Conservation (phyloP, 2,113 vertebrate genomes). For the Herpailurus yagouaroundi region DNA sequence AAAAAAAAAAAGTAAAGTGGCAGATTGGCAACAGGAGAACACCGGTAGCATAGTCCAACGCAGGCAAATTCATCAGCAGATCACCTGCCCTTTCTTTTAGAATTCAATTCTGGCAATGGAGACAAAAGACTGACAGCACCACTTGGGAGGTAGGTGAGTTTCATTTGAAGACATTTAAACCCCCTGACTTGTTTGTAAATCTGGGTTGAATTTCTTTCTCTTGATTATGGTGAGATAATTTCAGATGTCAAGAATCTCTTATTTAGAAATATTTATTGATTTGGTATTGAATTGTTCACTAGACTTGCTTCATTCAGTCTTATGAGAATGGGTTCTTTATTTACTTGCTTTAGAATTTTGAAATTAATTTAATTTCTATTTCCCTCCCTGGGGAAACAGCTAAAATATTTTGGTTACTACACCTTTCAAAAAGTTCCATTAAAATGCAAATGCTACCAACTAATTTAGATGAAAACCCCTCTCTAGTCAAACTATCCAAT, state of each 20-base stretch:
- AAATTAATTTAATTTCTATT: slow-evolving; percentile 44
- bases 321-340: background rate
- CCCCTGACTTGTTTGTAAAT: slow-evolving; percentile 2
- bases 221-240: background rate
- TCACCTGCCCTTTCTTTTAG: slow-evolving; percentile 27
- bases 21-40: background rate
- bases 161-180: slow-evolving; percentile 20
- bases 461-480: slow-evolving; percentile 61
- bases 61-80: slow-evolving; percentile 42
- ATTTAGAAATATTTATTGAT: slow-evolving; percentile 41
- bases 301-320: background rate
- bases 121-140: background rate
- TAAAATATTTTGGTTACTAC: slow-evolving; percentile 32
- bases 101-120: background rate
- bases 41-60: background rate
- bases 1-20: slow-evolving; percentile 47
- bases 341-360: slow-evolving; percentile 48
- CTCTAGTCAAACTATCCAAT: slow-evolving; percentile 58
- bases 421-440: slow-evolving; percentile 33
- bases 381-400: slow-evolving; percentile 2
- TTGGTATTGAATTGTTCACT: slow-evolving; percentile 39
- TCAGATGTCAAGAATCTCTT: background rate
- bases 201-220: background rate
- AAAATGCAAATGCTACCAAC: slow-evolving; percentile 64
- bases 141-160: background rate